A percentile compares a stretch with the other conserved stretches of the same genome.
Evolutionary conservation across 2,113 vertebrate species (phyloP).

Genomic region (Prionailurus bengalensis): DNA sequence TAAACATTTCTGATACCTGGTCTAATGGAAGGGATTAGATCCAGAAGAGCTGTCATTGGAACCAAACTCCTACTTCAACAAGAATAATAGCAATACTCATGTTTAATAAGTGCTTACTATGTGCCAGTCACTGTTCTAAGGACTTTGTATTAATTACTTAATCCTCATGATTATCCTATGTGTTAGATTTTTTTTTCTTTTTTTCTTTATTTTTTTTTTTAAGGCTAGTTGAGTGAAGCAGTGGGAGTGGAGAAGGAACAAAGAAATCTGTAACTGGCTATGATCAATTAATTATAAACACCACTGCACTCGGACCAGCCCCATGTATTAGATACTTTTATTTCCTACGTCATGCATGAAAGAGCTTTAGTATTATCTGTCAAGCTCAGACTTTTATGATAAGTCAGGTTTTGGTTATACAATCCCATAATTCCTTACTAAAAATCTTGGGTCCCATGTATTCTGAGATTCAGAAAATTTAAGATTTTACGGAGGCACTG

Average conservation of each 20-base stretch:
- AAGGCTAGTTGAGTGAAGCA: constrained; percentile 90
- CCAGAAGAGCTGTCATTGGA: not conserved
- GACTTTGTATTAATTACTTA: not conserved
- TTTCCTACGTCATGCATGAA: not conserved
- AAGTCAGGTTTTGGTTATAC: not conserved
- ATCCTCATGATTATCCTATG: not conserved
- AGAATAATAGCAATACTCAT: not conserved
- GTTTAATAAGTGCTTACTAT: not conserved
- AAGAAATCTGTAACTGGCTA: constrained; percentile 93
- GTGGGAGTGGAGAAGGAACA: constrained; percentile 91
- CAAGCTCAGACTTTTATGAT: not conserved
- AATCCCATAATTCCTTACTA: not conserved
- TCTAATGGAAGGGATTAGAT: not conserved
- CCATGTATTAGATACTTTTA: not conserved
- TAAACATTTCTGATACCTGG: not conserved
- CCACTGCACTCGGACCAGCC: constrained; percentile 91
- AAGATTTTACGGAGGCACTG: not conserved
- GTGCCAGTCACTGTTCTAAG: not conserved
- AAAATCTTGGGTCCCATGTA: not conserved
- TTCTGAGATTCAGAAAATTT: not conserved
- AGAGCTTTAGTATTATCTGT: not conserved
- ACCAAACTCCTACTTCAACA: not conserved
- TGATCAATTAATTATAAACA: constrained; percentile 91
- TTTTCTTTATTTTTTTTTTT: too few species aligned
- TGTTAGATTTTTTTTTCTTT: not conserved